Percentiles rank a stretch among this genome's conserved stretches.
Conservation (phyloP, 1,140 invertebrate genomes). For the Listronotus bonariensis region DNA sequence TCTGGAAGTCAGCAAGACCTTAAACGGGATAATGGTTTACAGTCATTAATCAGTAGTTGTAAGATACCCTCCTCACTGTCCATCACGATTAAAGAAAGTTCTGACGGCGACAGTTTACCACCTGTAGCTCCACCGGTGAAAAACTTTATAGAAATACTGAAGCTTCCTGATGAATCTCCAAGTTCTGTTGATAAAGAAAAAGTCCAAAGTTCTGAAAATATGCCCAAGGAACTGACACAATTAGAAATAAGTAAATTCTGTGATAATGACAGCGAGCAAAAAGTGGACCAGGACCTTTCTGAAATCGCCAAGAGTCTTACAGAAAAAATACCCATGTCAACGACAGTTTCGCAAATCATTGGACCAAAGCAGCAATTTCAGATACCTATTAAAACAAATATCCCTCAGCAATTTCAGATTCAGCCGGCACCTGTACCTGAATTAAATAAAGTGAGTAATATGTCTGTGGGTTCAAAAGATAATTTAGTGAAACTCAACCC, state of each 20-base stretch:
- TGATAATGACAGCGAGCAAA: constrained; percentile 42
- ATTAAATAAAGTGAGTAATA: constrained; percentile 28
- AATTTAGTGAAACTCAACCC: constrained; percentile 28
- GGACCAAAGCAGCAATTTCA: constrained; percentile 38
- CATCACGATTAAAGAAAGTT: constrained; percentile 60
- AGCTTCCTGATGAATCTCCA: constrained; percentile 57
- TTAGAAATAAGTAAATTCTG: constrained; percentile 33
- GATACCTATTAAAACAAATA: constrained; percentile 38
- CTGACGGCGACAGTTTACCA: constrained; percentile 35
- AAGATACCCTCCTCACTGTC: constrained; percentile 65
- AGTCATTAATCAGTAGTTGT: constrained; percentile 63
- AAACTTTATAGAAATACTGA: constrained; percentile 65
- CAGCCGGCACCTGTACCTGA: constrained; percentile 35
- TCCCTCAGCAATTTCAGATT: constrained; percentile 24
- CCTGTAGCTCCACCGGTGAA: constrained; percentile 59
- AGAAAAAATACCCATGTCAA: constrained; percentile 41
- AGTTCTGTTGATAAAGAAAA: constrained; percentile 16
- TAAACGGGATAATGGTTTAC: constrained; percentile 57
- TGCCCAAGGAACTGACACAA: constrained; percentile 6
- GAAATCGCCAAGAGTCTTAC: constrained; percentile 41
- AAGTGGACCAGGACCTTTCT: constrained; percentile 40
- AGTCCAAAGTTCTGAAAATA: constrained; percentile 5
- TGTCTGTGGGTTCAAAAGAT: constrained; percentile 9
- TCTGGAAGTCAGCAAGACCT: constrained; percentile 25
- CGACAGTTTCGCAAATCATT: constrained; percentile 36